Base-by-base conservation (phyloP, 2,888 invertebrate species). In the Atrina japonica region DNA sequence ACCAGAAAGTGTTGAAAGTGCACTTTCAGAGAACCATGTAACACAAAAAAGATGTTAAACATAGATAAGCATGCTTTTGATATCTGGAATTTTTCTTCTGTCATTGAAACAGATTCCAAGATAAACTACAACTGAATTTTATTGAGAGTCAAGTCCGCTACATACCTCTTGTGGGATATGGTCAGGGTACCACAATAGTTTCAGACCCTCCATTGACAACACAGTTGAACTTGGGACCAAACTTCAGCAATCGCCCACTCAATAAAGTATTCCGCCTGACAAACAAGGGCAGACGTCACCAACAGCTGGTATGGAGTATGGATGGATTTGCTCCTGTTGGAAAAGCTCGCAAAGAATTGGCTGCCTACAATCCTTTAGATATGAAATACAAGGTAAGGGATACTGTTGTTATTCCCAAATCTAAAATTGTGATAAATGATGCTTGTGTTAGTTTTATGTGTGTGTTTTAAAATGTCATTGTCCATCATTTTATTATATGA, bases 101-200 rank as follows among this genome's bases (percentile, higher is more conserved):
- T 18, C 49, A 16, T 18, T 49, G 16, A 16, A 9, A 25, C 77
- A 89, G 90, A 73, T 91, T 91, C 76, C 86, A 89, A 59, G 91
- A 91, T 78, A 88, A 88, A 66, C 77, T 91, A 6, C 84, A 87
- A 75, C 83, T 91, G 30, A 84, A 87, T 70, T 86, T 91, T 64
- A 56, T 88, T 40, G 91, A 92, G 76, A 91, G 92, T 65, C 90
- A 91, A 35, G 88, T 90, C 1, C 86, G 91, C 23, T 81, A 83
- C 5, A 88, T 92, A 18, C 91, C 93, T 5, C 82, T 95, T 45
- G 91, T 91, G 29, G 94, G 93, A 0, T 92, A 92, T 72, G 95
- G 94, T 16, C 89, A 93, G 50, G 95, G 95, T 2, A 93, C 94
- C 0, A 94, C 94, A 73, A 93, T 95, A 72, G 82, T 93, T 27